Base-by-base conservation (phyloP, 92 coral and sea anemone genomes). In the Anthopleura xanthogrammica region DNA sequence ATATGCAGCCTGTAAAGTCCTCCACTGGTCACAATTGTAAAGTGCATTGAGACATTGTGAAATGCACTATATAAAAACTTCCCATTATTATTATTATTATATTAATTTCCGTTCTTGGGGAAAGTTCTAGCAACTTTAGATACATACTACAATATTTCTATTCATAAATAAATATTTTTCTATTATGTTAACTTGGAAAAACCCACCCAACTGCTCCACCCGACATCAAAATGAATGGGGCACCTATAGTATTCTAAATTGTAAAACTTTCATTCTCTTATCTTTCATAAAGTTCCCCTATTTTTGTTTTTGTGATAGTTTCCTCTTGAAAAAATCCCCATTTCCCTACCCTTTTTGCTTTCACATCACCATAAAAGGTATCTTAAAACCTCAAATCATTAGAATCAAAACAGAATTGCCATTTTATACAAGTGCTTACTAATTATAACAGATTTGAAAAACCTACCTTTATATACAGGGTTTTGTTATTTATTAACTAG, bases 341-440 rank as follows among this genome's bases (percentile, higher is more conserved):
- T 71, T 68, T 68, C 74, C 74, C 43, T 22, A 68, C 24, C 17
- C 50, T 23, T 81, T 81, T 81, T 81, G 74, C 62, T 81, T 81
- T 81, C 84, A 81, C 41, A 81, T 64, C 84, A 68, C 84, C 77
- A 81, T 43, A 81, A 68, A 81, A 81, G 84, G 84, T 39, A 19
- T n/a, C 12, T 40, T 16, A 7, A 60, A 19, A 20, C 36, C 3
- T 62, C 70, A 29, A 68, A 10, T 68, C 74, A 68, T 29, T 68
- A 36, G 8, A 79, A 60, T 40, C 50, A 77, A 66, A 41, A 77
- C 46, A 73, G 77, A 73, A 73, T 12, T 40, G 36, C 46, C 4
- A 55, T 23, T 23, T 52, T 23, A 12, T 16, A n/a, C 55, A 76
- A 4, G 12, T 1, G 16, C 46, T 42, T 43, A 16, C 36, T 29